A percentile compares a stretch with the other conserved stretches of the same genome.
Evolutionary conservation across 2,888 invertebrate species (phyloP).

Genomic region (Scaptodrosophila latifasciaeformis): DNA sequence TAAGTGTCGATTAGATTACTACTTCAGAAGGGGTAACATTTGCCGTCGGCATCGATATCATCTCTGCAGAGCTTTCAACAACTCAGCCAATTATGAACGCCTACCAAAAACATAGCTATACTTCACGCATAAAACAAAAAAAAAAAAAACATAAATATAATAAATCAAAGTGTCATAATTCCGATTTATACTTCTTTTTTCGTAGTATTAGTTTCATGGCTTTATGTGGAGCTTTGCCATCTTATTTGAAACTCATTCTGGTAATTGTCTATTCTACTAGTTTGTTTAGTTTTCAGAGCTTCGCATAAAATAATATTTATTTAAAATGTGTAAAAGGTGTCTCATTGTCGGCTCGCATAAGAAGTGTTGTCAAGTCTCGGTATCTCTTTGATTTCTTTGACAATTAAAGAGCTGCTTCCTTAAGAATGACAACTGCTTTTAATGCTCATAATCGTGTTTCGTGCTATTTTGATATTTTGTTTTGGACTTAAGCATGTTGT

Average conservation of each 20-base stretch:
- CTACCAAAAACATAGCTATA: slow-evolving; percentile 24
- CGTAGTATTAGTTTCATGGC: too few species aligned
- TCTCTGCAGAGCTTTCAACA: slow-evolving; percentile 3
- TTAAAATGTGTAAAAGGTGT: too few species aligned
- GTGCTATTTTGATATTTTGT: slow-evolving; percentile 49
- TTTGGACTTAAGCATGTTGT: slow-evolving; percentile 50
- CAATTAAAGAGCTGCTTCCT: slow-evolving; percentile 37
- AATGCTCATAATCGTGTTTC: slow-evolving; percentile 44
- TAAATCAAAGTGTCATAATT: slow-evolving; percentile 46
- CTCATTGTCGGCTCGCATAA: too few species aligned
- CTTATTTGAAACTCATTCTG: too few species aligned
- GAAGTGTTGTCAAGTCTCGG: too few species aligned
- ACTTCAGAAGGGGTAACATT: slow-evolving; percentile 46
- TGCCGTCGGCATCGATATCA: slow-evolving; percentile 2
- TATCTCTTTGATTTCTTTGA: too few species aligned
- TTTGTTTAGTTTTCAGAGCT: too few species aligned
- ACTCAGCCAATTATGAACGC: slow-evolving; percentile 53
- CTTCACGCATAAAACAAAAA: slow-evolving; percentile 24
- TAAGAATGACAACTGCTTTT: slow-evolving; percentile 57
- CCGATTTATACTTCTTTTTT: slow-evolving; percentile 29
- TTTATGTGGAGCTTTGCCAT: too few species aligned
- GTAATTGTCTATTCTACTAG: too few species aligned
- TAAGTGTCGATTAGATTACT: slow-evolving; percentile 33
- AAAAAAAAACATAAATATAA: slow-evolving; percentile 24
- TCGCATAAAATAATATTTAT: too few species aligned